Evolutionary conservation across 2,888 invertebrate genomes (phyloP), one percentile per base, ranked within the genome.

Genomic region (Chymomyza procnemis): DNA sequence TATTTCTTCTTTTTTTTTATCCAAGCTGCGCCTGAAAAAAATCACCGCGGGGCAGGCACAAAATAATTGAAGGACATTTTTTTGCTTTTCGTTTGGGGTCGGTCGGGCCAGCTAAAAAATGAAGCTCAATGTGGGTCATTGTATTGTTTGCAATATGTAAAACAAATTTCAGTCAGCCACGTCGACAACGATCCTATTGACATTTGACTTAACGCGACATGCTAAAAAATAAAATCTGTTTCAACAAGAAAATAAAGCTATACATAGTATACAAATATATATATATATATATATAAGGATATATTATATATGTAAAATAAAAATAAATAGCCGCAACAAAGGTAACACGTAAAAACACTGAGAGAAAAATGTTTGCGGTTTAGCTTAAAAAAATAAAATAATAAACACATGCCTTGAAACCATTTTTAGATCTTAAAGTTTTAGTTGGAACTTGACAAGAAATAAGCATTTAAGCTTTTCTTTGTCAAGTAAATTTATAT

Each of bases 41-140:
- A 58, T 50, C 16, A 56, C 46, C 66, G 34, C 61, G 47, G 26
- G 68, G 22, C 41, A 54, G 14, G 56, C 58, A 52, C 34, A 63
- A 72, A 77, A 74, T 69, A 76, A 73, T 78, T 78, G 63, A 73
- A 72, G 67, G 58, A 67, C 57, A 63, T 34, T 55, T 62, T 57
- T 55, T 61, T 67, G 67, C 47, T 62, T 70, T 56, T n/a, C n/a
- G n/a, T n/a, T n/a, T n/a, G n/a, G n/a, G n/a, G n/a, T n/a, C n/a
- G n/a, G n/a, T n/a, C n/a, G 30, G 47, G 60, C 2, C 41, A 52
- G 19, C 16, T 50, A 41, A 54, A 59, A 61, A 71, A 63, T 55
- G 57, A 57, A 59, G 41, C 47, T 30, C 60, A 34, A 79, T 76
- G 68, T 79, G 65, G 74, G 79, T 74, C 67, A 74, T 50, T 65